phyloP scores from a whole-genome alignment of 2,888 invertebrate species.

The Lycaena phlaeas region DNA sequence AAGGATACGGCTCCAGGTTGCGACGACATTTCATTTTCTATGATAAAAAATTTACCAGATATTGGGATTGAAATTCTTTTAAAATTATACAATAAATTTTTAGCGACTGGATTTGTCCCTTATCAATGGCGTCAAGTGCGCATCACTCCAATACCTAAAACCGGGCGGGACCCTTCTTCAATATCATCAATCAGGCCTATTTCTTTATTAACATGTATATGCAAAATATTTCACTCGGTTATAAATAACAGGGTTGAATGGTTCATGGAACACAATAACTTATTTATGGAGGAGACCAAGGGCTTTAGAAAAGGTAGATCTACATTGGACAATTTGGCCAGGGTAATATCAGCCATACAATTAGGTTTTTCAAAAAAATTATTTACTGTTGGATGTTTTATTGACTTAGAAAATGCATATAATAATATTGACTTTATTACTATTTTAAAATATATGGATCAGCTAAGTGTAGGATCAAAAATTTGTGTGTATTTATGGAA shows the following conservation, averaged over 20 bases:
- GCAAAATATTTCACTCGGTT: neutral
- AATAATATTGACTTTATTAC: conserved; percentile 10
- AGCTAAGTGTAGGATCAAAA: conserved; percentile 7
- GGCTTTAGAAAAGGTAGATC: conserved; percentile 14
- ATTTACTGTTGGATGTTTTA: conserved; percentile 14
- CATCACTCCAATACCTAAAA: neutral
- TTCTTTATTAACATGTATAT: neutral
- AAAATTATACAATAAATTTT: neutral
- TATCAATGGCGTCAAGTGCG: neutral
- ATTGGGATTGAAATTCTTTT: neutral
- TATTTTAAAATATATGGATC: conserved; percentile 13
- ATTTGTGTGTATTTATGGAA: conserved; percentile 12
- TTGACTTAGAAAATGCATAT: conserved; percentile 14
- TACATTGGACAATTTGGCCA: conserved; percentile 12
- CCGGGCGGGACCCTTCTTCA: neutral
- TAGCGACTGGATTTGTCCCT: neutral
- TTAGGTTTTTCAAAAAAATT: conserved; percentile 10
- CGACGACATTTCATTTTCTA: too few species aligned
- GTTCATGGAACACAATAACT: neutral
- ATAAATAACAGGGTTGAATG: neutral
- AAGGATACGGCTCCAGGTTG: too few species aligned
- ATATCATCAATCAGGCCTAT: neutral
- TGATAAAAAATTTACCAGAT: neutral
- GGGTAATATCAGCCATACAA: neutral
- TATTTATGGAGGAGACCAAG: neutral